These are phyloP conservation scores for Antennarius striatus DNA, from an alignment of 2,113 vertebrate genomes.

Conservation along the genomic window DNA sequence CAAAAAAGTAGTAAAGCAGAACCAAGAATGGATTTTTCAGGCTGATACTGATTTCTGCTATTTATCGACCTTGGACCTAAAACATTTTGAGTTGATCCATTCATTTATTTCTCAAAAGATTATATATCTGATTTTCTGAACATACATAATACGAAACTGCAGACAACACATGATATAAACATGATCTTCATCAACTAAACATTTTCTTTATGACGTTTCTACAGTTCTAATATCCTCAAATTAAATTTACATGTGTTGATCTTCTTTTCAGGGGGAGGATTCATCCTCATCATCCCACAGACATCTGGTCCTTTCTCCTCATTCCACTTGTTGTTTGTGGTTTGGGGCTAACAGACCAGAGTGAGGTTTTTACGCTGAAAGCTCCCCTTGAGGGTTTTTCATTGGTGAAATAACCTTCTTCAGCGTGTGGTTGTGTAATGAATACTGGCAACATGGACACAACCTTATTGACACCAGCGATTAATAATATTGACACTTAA, in stretches of 20 bases:
- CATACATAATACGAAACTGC: too few relatives aligned
- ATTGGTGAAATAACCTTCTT: conserved; percentile 19
- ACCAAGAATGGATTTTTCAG: neutral
- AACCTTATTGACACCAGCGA: neutral
- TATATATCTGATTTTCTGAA: too few relatives aligned
- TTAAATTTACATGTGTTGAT: too few relatives aligned
- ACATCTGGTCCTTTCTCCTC: neutral
- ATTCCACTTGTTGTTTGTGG: neutral
- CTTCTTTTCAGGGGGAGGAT: neutral
- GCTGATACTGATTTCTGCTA: too few relatives aligned
- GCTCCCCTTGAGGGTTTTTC: neutral
- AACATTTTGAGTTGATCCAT: too few relatives aligned
- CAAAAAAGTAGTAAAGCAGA: too few relatives aligned
- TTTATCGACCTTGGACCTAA: too few relatives aligned
- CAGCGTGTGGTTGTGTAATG: neutral
- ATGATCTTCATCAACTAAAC: too few relatives aligned
- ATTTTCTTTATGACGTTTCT: too few relatives aligned
- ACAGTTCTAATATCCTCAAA: too few relatives aligned
- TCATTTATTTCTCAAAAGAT: too few relatives aligned
- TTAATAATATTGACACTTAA: conserved; percentile 20
- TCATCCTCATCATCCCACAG: neutral
- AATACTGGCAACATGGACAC: neutral
- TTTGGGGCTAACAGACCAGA: neutral
- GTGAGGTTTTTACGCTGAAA: conserved; percentile 3
- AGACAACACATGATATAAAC: too few relatives aligned